Percentiles rank a stretch among this genome's conserved stretches.
Conservation (phyloP, 2,113 vertebrate species). For the Illadopsis cleaveri region DNA sequence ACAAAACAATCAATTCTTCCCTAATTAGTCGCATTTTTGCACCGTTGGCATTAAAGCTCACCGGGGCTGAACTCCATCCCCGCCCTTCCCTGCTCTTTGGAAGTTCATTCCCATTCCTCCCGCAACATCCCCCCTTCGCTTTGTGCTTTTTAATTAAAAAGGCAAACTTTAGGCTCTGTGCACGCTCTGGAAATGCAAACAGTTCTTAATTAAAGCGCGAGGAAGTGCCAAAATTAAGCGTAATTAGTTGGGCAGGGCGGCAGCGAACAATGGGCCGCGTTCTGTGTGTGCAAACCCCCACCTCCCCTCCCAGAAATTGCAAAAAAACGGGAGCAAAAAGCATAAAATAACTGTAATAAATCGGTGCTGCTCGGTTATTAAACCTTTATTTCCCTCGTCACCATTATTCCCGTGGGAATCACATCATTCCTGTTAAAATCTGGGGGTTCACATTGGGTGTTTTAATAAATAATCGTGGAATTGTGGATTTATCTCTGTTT, state of each 20-base stretch:
- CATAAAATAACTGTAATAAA: neutral
- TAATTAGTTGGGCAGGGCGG: neutral
- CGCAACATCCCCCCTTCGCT: constrained; percentile 43
- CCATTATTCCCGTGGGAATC: neutral
- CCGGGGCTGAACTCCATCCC: neutral
- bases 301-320: neutral
- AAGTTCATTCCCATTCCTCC: constrained; percentile 37
- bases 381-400: neutral
- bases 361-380: neutral
- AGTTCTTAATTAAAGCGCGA: constrained; percentile 63
- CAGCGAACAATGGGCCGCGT: neutral
- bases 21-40: constrained; percentile 24
- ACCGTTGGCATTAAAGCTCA: constrained; percentile 23
- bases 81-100: constrained; percentile 1
- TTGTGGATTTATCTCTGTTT: neutral
- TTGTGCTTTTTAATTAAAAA: constrained; percentile 73
- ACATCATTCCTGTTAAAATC: neutral
- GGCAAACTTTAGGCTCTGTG: constrained; percentile 51
- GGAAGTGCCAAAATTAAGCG: constrained; percentile 42
- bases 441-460: neutral
- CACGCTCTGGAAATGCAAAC: constrained; percentile 51
- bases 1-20: neutral
- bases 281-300: neutral
- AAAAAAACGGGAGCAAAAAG: neutral
- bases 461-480: neutral